These are phyloP conservation scores for Cosmia trapezina DNA, from an alignment of 2,888 invertebrate species.

Conservation along the genomic window DNA sequence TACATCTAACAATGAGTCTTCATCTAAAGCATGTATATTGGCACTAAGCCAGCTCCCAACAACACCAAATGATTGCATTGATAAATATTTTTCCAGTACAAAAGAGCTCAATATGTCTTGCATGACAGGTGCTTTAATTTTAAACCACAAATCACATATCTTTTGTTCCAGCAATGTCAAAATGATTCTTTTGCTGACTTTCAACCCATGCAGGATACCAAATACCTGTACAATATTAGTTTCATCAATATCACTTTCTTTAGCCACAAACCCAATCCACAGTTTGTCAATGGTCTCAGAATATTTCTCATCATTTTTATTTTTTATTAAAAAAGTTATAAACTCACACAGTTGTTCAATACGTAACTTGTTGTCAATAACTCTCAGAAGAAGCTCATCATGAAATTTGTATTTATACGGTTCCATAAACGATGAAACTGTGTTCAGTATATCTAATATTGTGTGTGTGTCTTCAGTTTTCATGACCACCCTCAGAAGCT, in stretches of 20 bases:
- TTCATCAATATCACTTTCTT: slow-evolving; percentile 90
- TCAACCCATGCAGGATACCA: slow-evolving; percentile 89
- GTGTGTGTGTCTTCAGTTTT: slow-evolving; percentile 87
- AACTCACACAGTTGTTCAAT: slow-evolving; percentile 91
- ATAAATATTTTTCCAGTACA: slow-evolving; percentile 80
- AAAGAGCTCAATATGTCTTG: slow-evolving; percentile 86
- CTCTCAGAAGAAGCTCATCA: slow-evolving; percentile 91
- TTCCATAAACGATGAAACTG: slow-evolving; percentile 82
- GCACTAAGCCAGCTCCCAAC: slow-evolving; percentile 90
- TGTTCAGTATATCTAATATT: slow-evolving; percentile 84
- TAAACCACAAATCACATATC: slow-evolving; percentile 90
- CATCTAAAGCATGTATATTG: slow-evolving; percentile 91
- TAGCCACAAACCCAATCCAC: slow-evolving; percentile 92
- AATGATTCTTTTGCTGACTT: slow-evolving; percentile 91
- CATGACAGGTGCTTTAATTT: slow-evolving; percentile 85
- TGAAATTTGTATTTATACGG: slow-evolving; percentile 89
- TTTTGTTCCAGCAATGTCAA: slow-evolving; percentile 91
- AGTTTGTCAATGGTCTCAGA: slow-evolving; percentile 91
- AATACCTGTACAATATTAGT: slow-evolving; percentile 90
- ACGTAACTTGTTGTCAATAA: slow-evolving; percentile 90
- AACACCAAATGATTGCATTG: slow-evolving; percentile 82
- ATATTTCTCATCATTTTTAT: slow-evolving; percentile 85
- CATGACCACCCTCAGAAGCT: slow-evolving; percentile 83
- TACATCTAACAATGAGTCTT: slow-evolving; percentile 89
- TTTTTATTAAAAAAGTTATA: slow-evolving; percentile 88